Percentiles rank a stretch among this genome's conserved stretches.
phyloP scores from a whole-genome alignment of 1,140 invertebrate species.

The Orussus abietinus region DNA sequence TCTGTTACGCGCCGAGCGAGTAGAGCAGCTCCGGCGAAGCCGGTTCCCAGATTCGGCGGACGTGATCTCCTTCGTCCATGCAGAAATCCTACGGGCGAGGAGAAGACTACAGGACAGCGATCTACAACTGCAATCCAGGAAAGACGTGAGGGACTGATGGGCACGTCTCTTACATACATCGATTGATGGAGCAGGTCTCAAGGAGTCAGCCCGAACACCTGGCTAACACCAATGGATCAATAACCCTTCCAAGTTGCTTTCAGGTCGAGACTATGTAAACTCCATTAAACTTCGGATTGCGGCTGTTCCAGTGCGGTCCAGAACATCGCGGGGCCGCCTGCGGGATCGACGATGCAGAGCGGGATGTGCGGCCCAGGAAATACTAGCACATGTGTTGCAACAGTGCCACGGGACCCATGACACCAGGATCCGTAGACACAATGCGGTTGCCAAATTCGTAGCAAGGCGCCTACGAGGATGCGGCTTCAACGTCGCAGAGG shows the following conservation, averaged over 20 bases:
- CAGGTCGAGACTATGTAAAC: constrained; percentile 30
- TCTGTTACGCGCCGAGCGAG: not conserved
- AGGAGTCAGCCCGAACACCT: constrained; percentile 1
- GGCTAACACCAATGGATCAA: constrained; percentile 13
- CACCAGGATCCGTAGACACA: constrained; percentile 4
- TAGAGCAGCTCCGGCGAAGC: not conserved
- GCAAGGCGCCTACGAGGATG: not conserved
- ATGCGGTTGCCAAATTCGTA: constrained; percentile 4
- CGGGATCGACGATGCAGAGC: constrained; percentile 10
- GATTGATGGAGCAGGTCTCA: constrained; percentile 23
- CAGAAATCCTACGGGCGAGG: constrained; percentile 7
- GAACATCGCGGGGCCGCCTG: constrained; percentile 21
- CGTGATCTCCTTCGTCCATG: not conserved
- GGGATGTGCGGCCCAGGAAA: constrained; percentile 5
- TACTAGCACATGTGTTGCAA: constrained; percentile 11
- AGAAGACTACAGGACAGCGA: constrained; percentile 15
- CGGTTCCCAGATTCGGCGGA: no score
- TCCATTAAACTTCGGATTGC: constrained; percentile 28
- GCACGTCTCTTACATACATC: constrained; percentile 16
- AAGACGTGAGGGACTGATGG: constrained; percentile 13
- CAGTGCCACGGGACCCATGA: constrained; percentile 12
- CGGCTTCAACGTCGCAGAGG: not conserved
- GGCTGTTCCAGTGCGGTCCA: constrained; percentile 25
- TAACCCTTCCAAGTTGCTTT: constrained; percentile 11
- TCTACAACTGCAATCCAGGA: constrained; percentile 14